phyloP scores from a whole-genome alignment of 2,888 invertebrate species.

The Cordilura impudica region DNA sequence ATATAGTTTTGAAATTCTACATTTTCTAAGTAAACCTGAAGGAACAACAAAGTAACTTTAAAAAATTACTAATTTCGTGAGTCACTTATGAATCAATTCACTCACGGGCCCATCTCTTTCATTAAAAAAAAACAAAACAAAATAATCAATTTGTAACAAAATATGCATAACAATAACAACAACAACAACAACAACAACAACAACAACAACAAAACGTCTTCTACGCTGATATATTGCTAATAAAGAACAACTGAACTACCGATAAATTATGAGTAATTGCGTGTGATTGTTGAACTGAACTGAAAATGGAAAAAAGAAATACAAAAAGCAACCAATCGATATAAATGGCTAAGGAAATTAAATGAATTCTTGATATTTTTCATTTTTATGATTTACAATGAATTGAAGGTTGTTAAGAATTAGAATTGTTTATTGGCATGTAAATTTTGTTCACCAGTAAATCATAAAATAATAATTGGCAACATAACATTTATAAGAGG shows the following conservation, averaged over 20 bases:
- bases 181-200: constrained; percentile 19
- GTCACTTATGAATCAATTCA: too few species aligned
- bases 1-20: too few species aligned
- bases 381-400: constrained; percentile 28
- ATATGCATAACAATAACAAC: constrained; percentile 13
- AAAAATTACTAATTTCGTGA: too few species aligned
- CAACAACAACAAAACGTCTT: neutral
- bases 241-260: constrained; percentile 46
- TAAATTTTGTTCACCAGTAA: constrained; percentile 3
- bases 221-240: constrained; percentile 31
- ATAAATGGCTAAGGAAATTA: constrained; percentile 50
- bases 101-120: too few species aligned
- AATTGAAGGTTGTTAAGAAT: constrained; percentile 29
- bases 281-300: constrained; percentile 16
- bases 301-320: neutral
- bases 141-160: constrained; percentile 27
- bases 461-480: constrained; percentile 30
- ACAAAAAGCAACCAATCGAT: too few species aligned
- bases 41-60: too few species aligned
- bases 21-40: too few species aligned
- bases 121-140: neutral
- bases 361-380: constrained; percentile 25
- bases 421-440: constrained; percentile 43
- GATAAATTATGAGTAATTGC: constrained; percentile 56
- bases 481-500: neutral